These are phyloP conservation scores for Eretmocerus hayati DNA, from an alignment of 2,888 invertebrate genomes.

Conservation along the genomic window DNA sequence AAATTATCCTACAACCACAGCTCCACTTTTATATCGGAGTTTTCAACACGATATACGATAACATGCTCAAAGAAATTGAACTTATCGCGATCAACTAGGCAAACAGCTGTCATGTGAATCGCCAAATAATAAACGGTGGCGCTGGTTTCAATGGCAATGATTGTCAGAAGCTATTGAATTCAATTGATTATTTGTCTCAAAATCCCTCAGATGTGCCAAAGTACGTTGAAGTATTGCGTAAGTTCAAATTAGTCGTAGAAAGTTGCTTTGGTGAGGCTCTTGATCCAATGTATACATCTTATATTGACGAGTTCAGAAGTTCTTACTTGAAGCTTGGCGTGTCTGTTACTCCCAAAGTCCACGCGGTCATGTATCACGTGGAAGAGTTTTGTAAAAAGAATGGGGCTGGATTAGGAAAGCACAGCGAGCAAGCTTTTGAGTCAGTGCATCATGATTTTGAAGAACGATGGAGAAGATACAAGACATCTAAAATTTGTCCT, in stretches of 20 bases:
- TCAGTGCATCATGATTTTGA: too few relatives aligned
- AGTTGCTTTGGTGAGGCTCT: slow-evolving; percentile 2
- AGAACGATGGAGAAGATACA: too few relatives aligned
- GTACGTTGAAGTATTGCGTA: slow-evolving; percentile 1
- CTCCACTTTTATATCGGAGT: slow-evolving; percentile 4
- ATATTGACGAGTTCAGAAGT: too few relatives aligned
- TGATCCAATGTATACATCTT: slow-evolving; percentile 4
- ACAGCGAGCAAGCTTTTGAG: too few relatives aligned
- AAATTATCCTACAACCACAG: not conserved
- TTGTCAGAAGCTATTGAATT: slow-evolving; percentile 8
- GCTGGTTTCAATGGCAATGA: slow-evolving; percentile 5
- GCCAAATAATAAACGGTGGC: slow-evolving; percentile 1
- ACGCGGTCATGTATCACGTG: too few relatives aligned
- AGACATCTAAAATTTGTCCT: too few relatives aligned
- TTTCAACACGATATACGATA: too few relatives aligned
- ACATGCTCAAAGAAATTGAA: slow-evolving; percentile 1
- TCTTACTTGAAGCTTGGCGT: too few relatives aligned
- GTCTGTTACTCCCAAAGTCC: too few relatives aligned
- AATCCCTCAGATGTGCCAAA: not conserved
- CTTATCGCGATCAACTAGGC: not conserved
- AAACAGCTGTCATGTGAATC: slow-evolving; percentile 2
- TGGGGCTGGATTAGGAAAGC: too few relatives aligned
- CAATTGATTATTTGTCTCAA: not conserved
- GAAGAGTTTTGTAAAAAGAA: too few relatives aligned
- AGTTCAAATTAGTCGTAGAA: slow-evolving; percentile 6